phyloP scores from a whole-genome alignment of 2,888 invertebrate genomes.

The Steinernema scapterisci region DNA sequence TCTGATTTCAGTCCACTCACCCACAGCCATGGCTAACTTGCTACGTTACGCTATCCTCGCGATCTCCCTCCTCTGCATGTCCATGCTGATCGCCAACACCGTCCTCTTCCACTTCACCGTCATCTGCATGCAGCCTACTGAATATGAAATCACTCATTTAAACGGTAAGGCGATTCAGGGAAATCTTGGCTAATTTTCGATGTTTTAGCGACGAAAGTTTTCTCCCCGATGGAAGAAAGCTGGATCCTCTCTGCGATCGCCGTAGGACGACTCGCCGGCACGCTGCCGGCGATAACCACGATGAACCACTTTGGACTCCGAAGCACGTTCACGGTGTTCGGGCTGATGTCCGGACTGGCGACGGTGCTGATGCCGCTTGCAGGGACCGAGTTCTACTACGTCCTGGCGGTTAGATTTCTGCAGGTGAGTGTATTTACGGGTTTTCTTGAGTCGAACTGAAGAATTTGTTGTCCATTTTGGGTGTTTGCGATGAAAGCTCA shows the following conservation, averaged over 20 bases:
- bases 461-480: no score
- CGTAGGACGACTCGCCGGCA: constrained; percentile 16
- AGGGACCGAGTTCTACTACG: not conserved
- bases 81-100: constrained; percentile 3
- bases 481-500: no score
- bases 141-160: no score
- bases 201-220: not conserved
- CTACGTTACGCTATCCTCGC: not conserved
- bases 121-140: not conserved
- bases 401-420: constrained; percentile 3
- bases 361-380: not conserved
- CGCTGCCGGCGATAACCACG: constrained; percentile 11
- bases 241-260: constrained; percentile 14
- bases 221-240: constrained; percentile 16
- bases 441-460: no score
- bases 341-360: not conserved
- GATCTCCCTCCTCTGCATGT: not conserved
- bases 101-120: constrained; percentile 21
- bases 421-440: not conserved
- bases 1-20: no score
- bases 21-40: no score
- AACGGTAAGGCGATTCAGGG: no score
- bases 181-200: no score
- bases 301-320: not conserved
- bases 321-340: not conserved